A percentile compares a stretch with the other conserved stretches of the same genome.
phyloP scores from a whole-genome alignment of 2,797 vertebrate species.

The Sebastes itinus region DNA sequence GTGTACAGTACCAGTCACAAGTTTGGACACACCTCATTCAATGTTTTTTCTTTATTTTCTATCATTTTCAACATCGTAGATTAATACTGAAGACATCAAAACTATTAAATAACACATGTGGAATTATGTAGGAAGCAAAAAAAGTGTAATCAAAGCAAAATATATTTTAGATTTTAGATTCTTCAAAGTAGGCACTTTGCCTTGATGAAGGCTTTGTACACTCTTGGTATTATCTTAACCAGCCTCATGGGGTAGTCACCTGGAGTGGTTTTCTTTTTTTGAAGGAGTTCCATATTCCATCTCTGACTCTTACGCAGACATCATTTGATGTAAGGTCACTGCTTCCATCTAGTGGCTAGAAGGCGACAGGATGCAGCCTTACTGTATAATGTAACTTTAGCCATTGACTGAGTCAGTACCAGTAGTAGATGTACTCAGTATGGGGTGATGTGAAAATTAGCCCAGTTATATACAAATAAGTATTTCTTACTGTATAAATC shows the following conservation, averaged over 20 bases:
- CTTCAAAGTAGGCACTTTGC: neutral
- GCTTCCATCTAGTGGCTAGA: constrained; percentile 31
- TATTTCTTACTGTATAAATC: neutral
- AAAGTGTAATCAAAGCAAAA: neutral
- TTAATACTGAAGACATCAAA: neutral
- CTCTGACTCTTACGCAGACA: neutral
- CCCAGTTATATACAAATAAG: neutral
- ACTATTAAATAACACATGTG: neutral
- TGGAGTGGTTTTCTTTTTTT: neutral
- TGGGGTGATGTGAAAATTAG: neutral
- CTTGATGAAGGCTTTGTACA: neutral
- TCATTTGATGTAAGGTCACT: neutral
- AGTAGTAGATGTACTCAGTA: neutral
- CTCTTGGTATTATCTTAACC: neutral
- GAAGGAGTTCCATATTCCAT: neutral
- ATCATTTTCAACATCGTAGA: neutral
- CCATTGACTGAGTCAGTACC: neutral
- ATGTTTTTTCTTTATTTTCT: neutral
- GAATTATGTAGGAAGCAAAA: neutral
- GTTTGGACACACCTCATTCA: neutral
- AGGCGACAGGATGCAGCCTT: neutral
- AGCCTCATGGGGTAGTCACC: neutral
- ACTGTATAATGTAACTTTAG: neutral
- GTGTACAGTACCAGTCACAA: neutral
- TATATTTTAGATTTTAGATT: neutral